Conservation (phyloP, 2,113 vertebrate species). For the Noctilio leporinus region DNA sequence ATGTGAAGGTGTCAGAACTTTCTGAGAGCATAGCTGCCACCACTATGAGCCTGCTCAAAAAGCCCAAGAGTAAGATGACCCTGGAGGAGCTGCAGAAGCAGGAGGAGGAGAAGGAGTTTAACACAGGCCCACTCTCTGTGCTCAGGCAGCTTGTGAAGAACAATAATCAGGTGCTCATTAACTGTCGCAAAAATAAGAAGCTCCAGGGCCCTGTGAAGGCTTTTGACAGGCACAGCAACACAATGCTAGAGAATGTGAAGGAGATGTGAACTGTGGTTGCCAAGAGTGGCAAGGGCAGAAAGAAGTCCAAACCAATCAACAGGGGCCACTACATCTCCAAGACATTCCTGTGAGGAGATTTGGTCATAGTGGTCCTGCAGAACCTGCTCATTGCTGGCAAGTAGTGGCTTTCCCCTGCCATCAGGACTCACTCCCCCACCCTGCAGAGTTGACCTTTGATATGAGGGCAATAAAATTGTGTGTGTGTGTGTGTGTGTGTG, state of each 20-base stretch:
- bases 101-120: slow-evolving; percentile 95
- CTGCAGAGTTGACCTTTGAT: not conserved
- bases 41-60: slow-evolving; percentile 86
- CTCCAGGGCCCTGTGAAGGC: slow-evolving; percentile 92
- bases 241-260: slow-evolving; percentile 94
- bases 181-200: slow-evolving; percentile 96
- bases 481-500: too few species aligned
- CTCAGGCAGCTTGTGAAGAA: slow-evolving; percentile 94
- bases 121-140: slow-evolving; percentile 90
- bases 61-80: slow-evolving; percentile 95
- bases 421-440: fast-evolving
- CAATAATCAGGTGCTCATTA: slow-evolving; percentile 95
- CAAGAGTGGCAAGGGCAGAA: slow-evolving; percentile 93
- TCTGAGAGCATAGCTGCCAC: not conserved
- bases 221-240: slow-evolving; percentile 95
- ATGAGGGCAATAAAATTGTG: slow-evolving; percentile 46
- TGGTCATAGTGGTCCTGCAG: slow-evolving; percentile 90
- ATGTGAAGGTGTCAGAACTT: not conserved
- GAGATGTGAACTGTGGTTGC: slow-evolving; percentile 97
- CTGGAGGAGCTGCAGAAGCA: slow-evolving; percentile 93
- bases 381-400: slow-evolving; percentile 92
- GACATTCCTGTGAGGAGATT: slow-evolving; percentile 92
- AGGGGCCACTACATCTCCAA: slow-evolving; percentile 95
- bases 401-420: slow-evolving; percentile 59
- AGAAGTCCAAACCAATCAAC: slow-evolving; percentile 93